phyloP scores from a whole-genome alignment of 1,140 invertebrate species.

The Dreissena rostriformis region DNA sequence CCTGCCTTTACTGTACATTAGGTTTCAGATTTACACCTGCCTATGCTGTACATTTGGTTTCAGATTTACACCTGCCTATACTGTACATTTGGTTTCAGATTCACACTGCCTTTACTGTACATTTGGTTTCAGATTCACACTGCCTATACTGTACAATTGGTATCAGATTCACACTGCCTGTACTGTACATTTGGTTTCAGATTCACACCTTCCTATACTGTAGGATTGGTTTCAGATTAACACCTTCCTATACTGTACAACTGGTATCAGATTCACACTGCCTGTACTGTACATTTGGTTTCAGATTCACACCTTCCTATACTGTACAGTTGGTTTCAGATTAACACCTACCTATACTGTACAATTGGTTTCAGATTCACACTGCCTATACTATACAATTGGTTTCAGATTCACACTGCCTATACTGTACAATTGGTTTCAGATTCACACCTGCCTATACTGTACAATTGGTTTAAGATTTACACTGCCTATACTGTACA shows the following conservation, averaged over 20 bases:
- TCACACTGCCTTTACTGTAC: conserved; percentile 54
- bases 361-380: conserved; percentile 66
- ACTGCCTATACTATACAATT: conserved; percentile 5
- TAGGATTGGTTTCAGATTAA: conserved; percentile 64
- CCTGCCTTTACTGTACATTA: conserved; percentile 54
- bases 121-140: conserved; percentile 68
- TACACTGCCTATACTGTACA: conserved; percentile 49
- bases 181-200: conserved; percentile 61
- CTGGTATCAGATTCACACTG: conserved; percentile 69
- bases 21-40: conserved; percentile 69
- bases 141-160: conserved; percentile 58
- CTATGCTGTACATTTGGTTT: conserved; percentile 60
- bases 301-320: conserved; percentile 72
- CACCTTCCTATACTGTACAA: conserved; percentile 61
- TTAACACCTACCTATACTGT: conserved; percentile 68
- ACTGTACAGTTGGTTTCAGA: conserved; percentile 60
- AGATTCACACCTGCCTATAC: conserved; percentile 73
- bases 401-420: conserved; percentile 69
- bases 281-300: conserved; percentile 41
- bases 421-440: conserved; percentile 61
- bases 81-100: conserved; percentile 63
- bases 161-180: conserved; percentile 71
- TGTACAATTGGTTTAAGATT: conserved; percentile 64
- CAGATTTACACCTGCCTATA: conserved; percentile 72
- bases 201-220: conserved; percentile 68